Evolutionary conservation across 2,888 invertebrate species (phyloP), one percentile per base, ranked within the genome.

Genomic region (Fissipunctia ypsillon): DNA sequence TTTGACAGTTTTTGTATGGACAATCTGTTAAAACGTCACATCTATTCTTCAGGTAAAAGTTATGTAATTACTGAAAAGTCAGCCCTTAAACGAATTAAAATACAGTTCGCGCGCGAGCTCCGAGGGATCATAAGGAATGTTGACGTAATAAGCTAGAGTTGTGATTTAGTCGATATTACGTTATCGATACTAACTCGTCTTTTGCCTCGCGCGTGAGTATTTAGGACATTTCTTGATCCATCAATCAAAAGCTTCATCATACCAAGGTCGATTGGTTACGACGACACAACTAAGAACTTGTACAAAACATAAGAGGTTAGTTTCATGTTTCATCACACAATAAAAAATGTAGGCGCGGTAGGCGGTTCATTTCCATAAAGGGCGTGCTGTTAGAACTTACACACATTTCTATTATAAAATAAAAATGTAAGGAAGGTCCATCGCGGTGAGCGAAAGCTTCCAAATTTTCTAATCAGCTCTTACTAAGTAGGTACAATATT

Each of bases 251-350:
- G 9, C 22, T 57, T 41, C 2, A 45, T 10, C 12, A 48, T 61
- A 71, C 59, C 76, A 84, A 84, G 81, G 84, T 41, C 54, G 31
- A n/a, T 67, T 61, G 16, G 61, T 59, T 54, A 67, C 31, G 45
- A 43, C 59, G 50, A 50, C 22, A 70, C n/a, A 28, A 38, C 12
- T 66, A 74, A 54, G 54, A 73, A 72, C 43, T 60, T 69, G 43
- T 66, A 78, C 43, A 70, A 78, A 74, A 68, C 56, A 48, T 31
- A 52, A 16, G 31, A 35, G 31, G 63, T 71, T 71, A 10, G 22
- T 66, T 57, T n/a, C n/a, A 38, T 9, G 38, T 38, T 38, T 25
- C 31, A 35, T 43, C 14, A 45, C 19, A 54, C 59, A 69, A 69
- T 63, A 28, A 19, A 41, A 28, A 12, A 25, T 45, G 6, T 54